Conservation (phyloP, 2,888 invertebrate species). For the Rhopalosiphum nymphaeae region DNA sequence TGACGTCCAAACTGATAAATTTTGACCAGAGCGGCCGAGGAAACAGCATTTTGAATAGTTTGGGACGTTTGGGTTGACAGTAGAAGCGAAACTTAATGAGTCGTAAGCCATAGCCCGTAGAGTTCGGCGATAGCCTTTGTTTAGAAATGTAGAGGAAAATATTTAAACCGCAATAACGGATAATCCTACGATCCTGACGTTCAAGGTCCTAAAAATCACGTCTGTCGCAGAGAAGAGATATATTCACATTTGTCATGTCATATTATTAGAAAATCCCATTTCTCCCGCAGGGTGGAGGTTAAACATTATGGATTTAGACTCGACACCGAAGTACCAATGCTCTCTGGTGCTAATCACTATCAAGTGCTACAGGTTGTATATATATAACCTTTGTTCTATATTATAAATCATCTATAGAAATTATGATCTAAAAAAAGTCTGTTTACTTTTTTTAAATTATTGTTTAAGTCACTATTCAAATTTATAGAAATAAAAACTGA, state of each 20-base stretch:
- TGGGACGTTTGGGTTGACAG: neutral
- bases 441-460: neutral
- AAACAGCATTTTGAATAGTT: neutral
- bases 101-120: neutral
- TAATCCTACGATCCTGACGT: neutral
- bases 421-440: neutral
- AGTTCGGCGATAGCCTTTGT: neutral
- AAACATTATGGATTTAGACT: neutral
- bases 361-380: neutral
- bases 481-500: neutral
- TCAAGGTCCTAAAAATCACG: neutral
- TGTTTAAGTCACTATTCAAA: neutral
- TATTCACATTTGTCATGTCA: neutral
- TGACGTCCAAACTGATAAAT: neutral
- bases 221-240: neutral
- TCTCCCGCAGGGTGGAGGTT: too few relatives aligned
- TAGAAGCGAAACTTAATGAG: neutral
- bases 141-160: neutral
- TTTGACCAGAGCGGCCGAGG: neutral
- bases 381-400: neutral
- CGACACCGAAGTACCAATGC: neutral
- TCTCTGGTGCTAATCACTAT: neutral
- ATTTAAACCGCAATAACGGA: neutral
- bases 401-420: neutral
- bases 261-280: neutral